Evolutionary conservation across 2,113 vertebrate species (phyloP).

Genomic region (Gadus chalcogrammus): DNA sequence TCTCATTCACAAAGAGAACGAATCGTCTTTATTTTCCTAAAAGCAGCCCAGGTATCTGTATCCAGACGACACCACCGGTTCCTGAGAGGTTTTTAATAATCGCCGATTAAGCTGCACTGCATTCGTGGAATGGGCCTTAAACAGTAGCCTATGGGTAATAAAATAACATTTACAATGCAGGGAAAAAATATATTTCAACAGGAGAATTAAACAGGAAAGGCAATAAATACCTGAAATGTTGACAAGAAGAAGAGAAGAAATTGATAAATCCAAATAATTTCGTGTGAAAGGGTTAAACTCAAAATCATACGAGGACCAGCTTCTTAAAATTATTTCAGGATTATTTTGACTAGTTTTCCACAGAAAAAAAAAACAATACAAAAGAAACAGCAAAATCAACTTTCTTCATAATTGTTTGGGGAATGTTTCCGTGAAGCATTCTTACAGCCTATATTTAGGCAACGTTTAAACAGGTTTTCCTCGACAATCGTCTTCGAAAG

Average conservation of each 20-base stretch:
- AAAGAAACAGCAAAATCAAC: conserved; percentile 16
- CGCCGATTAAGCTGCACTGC: conserved; percentile 71
- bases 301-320: conserved; percentile 29
- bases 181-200: not conserved
- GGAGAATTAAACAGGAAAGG: conserved; percentile 28
- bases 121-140: conserved; percentile 39
- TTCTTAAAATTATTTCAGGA: conserved; percentile 19
- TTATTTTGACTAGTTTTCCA: conserved; percentile 24
- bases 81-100: conserved; percentile 75
- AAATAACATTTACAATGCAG: conserved; percentile 53
- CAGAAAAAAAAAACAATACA: conserved; percentile 30
- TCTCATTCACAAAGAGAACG: conserved; percentile 59
- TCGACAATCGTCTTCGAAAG: not conserved
- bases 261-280: conserved; percentile 52
- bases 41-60: conserved; percentile 66
- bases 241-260: conserved; percentile 26
- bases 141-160: conserved; percentile 19
- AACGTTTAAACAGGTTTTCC: conserved; percentile 16
- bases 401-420: conserved; percentile 42
- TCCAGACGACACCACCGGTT: conserved; percentile 60
- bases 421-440: conserved; percentile 66
- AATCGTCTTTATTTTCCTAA: conserved; percentile 54
- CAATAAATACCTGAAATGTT: conserved; percentile 73
- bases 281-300: conserved; percentile 3
- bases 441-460: conserved; percentile 9